Conservation (phyloP, 2,888 invertebrate genomes). For the Dasypolia templi region DNA sequence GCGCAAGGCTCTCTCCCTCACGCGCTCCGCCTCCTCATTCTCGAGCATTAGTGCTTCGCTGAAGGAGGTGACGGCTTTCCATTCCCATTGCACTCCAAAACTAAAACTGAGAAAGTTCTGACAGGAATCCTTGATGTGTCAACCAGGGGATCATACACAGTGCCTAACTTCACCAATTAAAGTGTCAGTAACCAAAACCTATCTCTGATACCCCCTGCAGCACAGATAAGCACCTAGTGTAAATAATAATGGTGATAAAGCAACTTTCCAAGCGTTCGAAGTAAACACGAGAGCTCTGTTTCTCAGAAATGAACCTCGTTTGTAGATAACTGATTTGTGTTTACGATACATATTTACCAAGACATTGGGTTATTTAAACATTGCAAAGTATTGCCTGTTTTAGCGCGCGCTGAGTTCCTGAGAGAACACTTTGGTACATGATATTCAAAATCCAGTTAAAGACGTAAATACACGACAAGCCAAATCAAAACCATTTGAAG, state of each 20-base stretch:
- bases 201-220: neutral
- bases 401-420: no score
- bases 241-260: conserved; percentile 55
- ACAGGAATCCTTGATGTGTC: neutral
- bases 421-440: no score
- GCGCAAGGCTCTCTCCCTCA: no score
- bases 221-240: conserved; percentile 42
- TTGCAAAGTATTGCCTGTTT: no score
- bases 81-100: no score
- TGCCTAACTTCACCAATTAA: conserved; percentile 20
- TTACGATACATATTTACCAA: conserved; percentile 16
- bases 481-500: no score
- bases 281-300: conserved; percentile 42
- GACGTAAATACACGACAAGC: no score
- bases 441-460: no score
- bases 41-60: no score
- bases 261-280: conserved; percentile 30
- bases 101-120: neutral
- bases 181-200: conserved; percentile 20
- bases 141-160: neutral
- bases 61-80: no score
- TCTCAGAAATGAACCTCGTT: conserved; percentile 48
- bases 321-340: conserved; percentile 53
- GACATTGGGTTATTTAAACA: no score
- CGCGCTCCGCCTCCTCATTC: no score